Base-by-base conservation (phyloP, 2,797 vertebrate genomes). In the Hoplostethus mediterraneus region DNA sequence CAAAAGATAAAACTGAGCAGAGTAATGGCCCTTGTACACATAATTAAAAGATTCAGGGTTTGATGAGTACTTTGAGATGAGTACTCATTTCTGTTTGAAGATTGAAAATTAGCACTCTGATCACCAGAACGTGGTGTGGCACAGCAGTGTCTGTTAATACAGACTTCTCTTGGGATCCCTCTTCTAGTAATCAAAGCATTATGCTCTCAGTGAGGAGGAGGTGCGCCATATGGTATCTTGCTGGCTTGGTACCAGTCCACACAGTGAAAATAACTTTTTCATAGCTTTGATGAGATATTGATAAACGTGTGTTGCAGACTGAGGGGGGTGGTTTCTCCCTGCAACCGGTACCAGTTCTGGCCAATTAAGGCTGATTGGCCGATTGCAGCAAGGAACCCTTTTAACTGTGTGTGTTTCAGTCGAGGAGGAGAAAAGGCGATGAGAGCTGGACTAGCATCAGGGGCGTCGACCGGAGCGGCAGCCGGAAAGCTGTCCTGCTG, bases 201-300 rank as follows among this genome's bases (percentile, higher is more conserved):
- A 61, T n/a, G 57, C 59, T 63, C 25, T 33, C 49, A 5, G 0
- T 47, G 70, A 65, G 45, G 51, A n/a, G 21, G 45, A 54, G 52
- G 66, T 55, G 14, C 44, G 16, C 47, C 63, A 77, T 74, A 74
- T 68, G 67, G 63, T 67, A 53, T 33, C 31, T 58, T 40, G 40
- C 36, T 44, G 7, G 21, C 31, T 12, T 14, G 42, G 12, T 45
- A 13, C 42, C 3, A 14, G 12, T 45, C 42, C 13, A 14, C 11
- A 12, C 40, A 12, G 1, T 42, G 40, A 12, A 42, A 40, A 40
- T 11, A 40, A 42, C 1, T 12, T 4, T 45, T 25, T 25, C n/a
- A 2, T 7, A 0, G 31, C 28, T 72, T 60, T 38, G 4, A 9
- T 14, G 17, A 60, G 44, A 56, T 55, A 69, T 66, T 51, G 53